phyloP scores from a whole-genome alignment of 1,140 invertebrate genomes.

The Diabrotica undecimpunctata region DNA sequence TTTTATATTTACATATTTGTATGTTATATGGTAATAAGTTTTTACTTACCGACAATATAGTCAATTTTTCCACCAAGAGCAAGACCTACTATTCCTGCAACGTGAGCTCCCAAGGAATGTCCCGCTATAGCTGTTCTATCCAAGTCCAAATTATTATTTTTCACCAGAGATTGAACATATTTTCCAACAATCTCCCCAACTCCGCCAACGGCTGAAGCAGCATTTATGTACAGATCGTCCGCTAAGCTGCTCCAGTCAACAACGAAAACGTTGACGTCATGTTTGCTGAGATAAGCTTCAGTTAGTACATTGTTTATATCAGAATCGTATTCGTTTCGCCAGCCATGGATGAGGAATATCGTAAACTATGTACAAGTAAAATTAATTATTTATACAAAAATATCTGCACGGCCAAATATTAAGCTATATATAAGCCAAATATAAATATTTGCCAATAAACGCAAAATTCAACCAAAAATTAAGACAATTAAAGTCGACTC shows the following conservation, averaged over 20 bases:
- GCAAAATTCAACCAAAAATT: no score
- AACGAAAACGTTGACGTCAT: conserved; percentile 55
- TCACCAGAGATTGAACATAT: conserved; percentile 52
- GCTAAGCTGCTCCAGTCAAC: conserved; percentile 54
- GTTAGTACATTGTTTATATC: conserved; percentile 39
- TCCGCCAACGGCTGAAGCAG: conserved; percentile 49
- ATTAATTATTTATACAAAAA: no score
- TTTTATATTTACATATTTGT: no score
- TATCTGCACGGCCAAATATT: no score
- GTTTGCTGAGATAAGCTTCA: conserved; percentile 42
- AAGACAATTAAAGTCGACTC: no score
- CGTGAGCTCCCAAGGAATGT: conserved; percentile 66
- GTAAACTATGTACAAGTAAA: neutral
- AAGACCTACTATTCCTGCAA: conserved; percentile 59
- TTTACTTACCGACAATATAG: conserved; percentile 39
- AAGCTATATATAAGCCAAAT: no score
- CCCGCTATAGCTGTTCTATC: conserved; percentile 59
- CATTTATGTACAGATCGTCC: conserved; percentile 45
- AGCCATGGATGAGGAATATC: conserved; percentile 42
- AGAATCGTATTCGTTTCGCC: conserved; percentile 36
- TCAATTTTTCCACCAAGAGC: conserved; percentile 40
- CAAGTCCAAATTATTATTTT: conserved; percentile 47
- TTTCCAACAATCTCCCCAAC: conserved; percentile 52
- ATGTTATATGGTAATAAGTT: no score
- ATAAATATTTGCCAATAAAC: no score